Conservation (phyloP, 2,888 invertebrate species). For the Drosophila lutescens region DNA sequence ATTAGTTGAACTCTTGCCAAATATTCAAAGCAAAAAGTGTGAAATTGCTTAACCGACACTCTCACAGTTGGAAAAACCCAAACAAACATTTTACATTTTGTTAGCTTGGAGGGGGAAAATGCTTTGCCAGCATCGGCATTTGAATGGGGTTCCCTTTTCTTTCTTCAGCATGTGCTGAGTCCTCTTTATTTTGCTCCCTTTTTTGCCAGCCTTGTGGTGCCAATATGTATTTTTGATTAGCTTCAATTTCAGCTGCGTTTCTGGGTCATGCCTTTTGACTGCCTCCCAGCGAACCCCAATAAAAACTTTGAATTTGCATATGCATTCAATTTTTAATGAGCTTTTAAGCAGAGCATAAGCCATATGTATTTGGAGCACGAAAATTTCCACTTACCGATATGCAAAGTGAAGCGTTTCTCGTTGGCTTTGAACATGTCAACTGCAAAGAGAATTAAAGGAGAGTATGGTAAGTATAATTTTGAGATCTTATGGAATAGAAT, state of each 20-base stretch:
- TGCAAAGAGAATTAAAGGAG: conserved; percentile 40
- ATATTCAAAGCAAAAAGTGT: conserved; percentile 39
- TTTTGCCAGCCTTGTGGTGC: conserved; percentile 28
- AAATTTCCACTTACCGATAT: conserved; percentile 65
- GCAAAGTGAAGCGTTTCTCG: conserved; percentile 42
- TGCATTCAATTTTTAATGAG: conserved; percentile 70
- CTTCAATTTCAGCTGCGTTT: conserved; percentile 39
- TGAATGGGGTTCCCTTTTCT: conserved; percentile 38
- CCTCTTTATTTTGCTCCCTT: too few species aligned
- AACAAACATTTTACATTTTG: neutral
- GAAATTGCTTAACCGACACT: conserved; percentile 15
- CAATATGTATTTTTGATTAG: conserved; percentile 77
- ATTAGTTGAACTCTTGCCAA: conserved; percentile 40
- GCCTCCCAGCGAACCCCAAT: conserved; percentile 14
- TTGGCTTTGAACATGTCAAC: conserved; percentile 67
- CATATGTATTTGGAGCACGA: conserved; percentile 18
- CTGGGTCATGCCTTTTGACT: conserved; percentile 42
- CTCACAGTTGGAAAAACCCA: neutral
- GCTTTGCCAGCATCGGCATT: conserved; percentile 20
- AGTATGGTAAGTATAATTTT: neutral
- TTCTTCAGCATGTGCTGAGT: conserved; percentile 11
- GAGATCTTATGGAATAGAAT: neutral
- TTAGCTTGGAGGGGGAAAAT: neutral
- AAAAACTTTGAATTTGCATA: conserved; percentile 58
- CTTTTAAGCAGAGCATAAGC: conserved; percentile 42